A percentile compares a stretch with the other conserved stretches of the same genome.
Conservation (phyloP, 2,888 invertebrate species). For the Pristionchus japonicus region DNA sequence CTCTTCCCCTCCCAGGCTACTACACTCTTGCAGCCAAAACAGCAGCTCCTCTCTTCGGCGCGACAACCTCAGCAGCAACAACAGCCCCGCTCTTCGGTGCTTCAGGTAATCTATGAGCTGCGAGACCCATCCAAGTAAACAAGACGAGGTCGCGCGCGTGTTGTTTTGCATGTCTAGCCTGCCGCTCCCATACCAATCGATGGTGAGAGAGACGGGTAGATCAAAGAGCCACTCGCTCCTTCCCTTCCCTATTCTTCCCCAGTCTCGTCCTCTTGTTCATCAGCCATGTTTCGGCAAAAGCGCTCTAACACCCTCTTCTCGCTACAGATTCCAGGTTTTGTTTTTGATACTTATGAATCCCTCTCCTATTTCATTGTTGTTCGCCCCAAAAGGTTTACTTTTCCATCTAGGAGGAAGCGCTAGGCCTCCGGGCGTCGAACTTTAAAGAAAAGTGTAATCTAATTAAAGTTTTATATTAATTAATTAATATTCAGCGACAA, state of each 20-base stretch:
- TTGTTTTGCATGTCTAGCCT: neutral
- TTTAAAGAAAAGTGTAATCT: too few species aligned
- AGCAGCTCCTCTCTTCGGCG: slow-evolving; percentile 53
- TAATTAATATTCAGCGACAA: neutral
- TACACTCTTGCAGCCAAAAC: slow-evolving; percentile 46
- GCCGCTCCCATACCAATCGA: neutral
- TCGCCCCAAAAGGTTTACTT: too few species aligned
- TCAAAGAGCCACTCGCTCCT: neutral
- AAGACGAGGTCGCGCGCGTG: neutral
- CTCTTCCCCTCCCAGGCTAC: neutral
- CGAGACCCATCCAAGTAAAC: neutral
- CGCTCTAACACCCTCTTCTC: neutral
- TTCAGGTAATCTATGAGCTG: neutral
- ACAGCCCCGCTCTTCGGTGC: neutral
- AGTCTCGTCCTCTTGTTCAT: neutral
- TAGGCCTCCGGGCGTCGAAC: too few species aligned
- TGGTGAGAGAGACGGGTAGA: neutral
- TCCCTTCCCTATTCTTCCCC: neutral
- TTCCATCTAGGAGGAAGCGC: too few species aligned
- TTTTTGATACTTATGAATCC: neutral
- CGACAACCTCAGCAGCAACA: neutral
- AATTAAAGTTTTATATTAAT: neutral
- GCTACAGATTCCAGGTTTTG: neutral
- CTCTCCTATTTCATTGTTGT: too few species aligned
- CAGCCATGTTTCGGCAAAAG: neutral